Evolutionary conservation across 2,797 vertebrate genomes (phyloP), one percentile per base, ranked within the genome.

Genomic region (Tenualosa thibaudeaui): DNA sequence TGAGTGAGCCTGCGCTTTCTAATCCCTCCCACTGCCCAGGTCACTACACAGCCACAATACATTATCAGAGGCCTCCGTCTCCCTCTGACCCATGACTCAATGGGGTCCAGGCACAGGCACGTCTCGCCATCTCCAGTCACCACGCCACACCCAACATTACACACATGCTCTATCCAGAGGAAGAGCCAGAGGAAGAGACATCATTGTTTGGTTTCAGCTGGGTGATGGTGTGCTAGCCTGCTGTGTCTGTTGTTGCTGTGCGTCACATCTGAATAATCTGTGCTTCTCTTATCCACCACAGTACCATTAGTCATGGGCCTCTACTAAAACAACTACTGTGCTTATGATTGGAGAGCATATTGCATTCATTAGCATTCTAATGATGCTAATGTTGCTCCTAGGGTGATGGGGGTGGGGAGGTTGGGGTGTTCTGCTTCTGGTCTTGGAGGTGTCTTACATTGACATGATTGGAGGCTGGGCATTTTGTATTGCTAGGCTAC

Each of bases 41-140:
- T 83, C 82, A 68, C 53, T 82, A 78, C 83, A 78, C 51, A 37
- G 15, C 31, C 26, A 78, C 83, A 84, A 71, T 75, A 75, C 65
- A 84, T 53, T 22, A 49, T 49, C 7, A 49, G 46, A 49, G 46
- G 4, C 37, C 31, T 5, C 31, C 17, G 40, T 17, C 37, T 78
- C 40, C 8, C 71, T 8, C 71, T 22, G 31, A 46, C 17, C 15
- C 17, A 9, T 22, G 17, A 17, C 40, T 37, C 71, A 46, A 3
- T 78, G 17, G 37, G 71, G 6, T 5, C 31, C 68, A 40, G 15
- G 46, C 31, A 13, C 65, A 37, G 68, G 17, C 68, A 43, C 68
- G 5, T 75, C 26, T 31, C 10, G 1, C 22, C 9, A 3, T 5
- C 15, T 40, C 5, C 68, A 0, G 13, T 17, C 1, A 43, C 5